Base-by-base conservation (phyloP, 2,113 vertebrate species). In the Mastomys natalensis region DNA sequence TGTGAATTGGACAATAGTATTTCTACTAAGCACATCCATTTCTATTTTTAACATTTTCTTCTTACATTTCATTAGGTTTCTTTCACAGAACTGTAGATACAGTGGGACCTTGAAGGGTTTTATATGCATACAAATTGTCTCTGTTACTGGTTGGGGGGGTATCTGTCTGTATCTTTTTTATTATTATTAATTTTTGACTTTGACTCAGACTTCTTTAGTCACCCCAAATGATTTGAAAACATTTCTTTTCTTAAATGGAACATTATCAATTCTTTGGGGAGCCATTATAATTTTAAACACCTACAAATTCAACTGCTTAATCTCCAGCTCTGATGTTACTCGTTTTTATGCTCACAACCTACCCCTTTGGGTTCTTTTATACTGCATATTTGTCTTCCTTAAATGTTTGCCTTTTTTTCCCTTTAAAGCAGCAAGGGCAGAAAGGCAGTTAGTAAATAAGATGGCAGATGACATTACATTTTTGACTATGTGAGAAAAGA, bases 241-340 rank as follows among this genome's bases (percentile, higher is more conserved):
- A 92, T 95, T 96, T 96, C 85, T 87, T 81, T 95, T 91, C 94
- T 97, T 98, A 96, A 97, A 97, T 94, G 95, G 92, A 84, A 74
- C 87, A 93, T 92, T 97, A 90, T 81, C 91, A 94, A 88, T 94
- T 97, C 97, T 97, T 96, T 96, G 81, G 97, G 94, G 95, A 96
- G 84, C 21, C 45, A 93, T 95, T 96, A 43, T 95, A 90, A 96
- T 97, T 97, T 97, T 95, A 94, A 97, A 97, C 89, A 97, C 91
- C 91, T 53, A 68, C 76, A 88, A 87, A 94, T 94, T 97, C 87
- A 73, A 84, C 95, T 97, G 93, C 91, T 97, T 90, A 94, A 92
- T 95, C 95, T 96, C 93, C 87, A 89, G 48, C 58, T 89, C 68
- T 94, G 92, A 76, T 77, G 84, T 97, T 97, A 93, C 53, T 98